Conservation (phyloP, 1,140 invertebrate genomes). For the Brachionus manjavacas region DNA sequence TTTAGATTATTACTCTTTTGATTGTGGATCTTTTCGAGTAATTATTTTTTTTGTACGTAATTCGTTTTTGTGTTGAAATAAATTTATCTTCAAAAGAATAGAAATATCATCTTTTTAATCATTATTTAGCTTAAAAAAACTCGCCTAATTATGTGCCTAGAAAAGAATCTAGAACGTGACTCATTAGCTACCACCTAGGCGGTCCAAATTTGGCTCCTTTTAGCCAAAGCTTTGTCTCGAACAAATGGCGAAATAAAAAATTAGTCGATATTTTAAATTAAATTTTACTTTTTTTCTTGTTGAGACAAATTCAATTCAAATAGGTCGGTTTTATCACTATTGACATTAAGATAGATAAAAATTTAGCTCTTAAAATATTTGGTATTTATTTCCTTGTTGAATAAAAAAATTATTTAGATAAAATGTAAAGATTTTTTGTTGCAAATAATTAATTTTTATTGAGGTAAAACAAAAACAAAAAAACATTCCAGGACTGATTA, state of each 20-base stretch:
- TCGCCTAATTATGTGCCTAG: background rate
- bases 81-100: slow-evolving; percentile 21
- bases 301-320: background rate
- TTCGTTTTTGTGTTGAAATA: slow-evolving; percentile 30
- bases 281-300: background rate
- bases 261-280: background rate
- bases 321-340: background rate
- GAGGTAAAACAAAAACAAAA: background rate
- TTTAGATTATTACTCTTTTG: slow-evolving; percentile 24
- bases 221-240: background rate
- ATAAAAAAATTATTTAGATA: background rate
- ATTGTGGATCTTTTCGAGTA: slow-evolving; percentile 32
- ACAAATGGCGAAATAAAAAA: background rate
- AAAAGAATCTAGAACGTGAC: background rate
- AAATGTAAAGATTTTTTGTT: background rate
- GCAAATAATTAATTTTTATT: too few species aligned
- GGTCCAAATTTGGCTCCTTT: background rate
- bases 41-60: slow-evolving; percentile 24
- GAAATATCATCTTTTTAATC: slow-evolving; percentile 22
- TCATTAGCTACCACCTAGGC: background rate
- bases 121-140: background rate
- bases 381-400: background rate
- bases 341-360: background rate
- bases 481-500: background rate
- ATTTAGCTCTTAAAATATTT: background rate